phyloP scores from a whole-genome alignment of 2,113 vertebrate genomes.

The Cygnus buccinator region DNA sequence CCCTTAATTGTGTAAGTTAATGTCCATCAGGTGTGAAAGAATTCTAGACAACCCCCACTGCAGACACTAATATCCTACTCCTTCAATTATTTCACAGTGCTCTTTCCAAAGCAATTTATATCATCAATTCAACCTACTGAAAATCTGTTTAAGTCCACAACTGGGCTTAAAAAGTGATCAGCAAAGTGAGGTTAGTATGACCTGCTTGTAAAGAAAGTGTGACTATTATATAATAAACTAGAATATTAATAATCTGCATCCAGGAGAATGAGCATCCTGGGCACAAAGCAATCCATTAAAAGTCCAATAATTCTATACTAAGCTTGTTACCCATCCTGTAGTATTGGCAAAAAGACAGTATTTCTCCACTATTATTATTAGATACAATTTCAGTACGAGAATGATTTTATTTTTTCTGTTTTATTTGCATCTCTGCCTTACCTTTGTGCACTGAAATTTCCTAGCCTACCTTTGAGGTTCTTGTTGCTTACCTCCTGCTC shows the following conservation, averaged over 20 bases:
- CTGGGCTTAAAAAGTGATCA: background rate
- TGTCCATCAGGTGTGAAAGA: background rate
- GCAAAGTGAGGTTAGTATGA: background rate
- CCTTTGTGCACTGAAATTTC: background rate
- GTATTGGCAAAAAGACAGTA: background rate
- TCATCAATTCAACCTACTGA: background rate
- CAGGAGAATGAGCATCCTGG: background rate
- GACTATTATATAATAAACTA: background rate
- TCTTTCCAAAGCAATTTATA: background rate
- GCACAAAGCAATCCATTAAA: background rate
- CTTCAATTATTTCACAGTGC: background rate
- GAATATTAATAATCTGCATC: background rate
- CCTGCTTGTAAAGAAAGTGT: background rate
- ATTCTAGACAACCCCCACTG: background rate
- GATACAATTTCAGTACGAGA: background rate
- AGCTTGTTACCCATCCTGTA: background rate
- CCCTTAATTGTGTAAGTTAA: background rate
- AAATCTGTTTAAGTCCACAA: background rate
- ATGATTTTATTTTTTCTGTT: background rate
- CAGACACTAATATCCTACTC: background rate
- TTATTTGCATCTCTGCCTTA: background rate
- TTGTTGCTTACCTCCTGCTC: background rate
- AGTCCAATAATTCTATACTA: background rate
- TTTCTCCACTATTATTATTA: background rate
- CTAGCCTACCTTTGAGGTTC: background rate